Evolutionary conservation across 2,113 vertebrate species (phyloP).

Genomic region (Embiotoca jacksoni): DNA sequence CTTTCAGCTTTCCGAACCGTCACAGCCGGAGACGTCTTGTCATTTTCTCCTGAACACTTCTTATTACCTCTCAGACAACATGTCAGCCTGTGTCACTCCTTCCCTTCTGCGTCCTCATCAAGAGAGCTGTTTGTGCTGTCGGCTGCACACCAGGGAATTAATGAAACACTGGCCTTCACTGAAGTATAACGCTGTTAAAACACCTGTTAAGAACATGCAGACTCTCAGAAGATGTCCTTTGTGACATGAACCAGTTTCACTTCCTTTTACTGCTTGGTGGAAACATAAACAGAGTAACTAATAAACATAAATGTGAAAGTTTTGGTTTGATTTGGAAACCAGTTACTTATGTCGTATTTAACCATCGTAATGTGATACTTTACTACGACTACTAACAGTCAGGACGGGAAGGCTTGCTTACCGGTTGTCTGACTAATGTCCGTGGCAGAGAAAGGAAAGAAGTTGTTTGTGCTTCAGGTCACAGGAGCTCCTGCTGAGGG

Average conservation of each 20-base stretch:
- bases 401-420: background rate
- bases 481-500: conserved; percentile 8
- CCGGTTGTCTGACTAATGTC: background rate
- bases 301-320: background rate
- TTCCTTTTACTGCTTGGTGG: conserved; percentile 17
- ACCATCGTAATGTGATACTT: background rate
- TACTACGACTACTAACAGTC: background rate
- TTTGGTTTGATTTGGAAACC: background rate
- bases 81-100: background rate
- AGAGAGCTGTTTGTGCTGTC: conserved; percentile 11
- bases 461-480: conserved; percentile 39
- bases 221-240: conserved; percentile 12
- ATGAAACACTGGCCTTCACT: background rate
- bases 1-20: conserved; percentile 15
- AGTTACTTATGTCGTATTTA: too few relatives aligned
- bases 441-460: conserved; percentile 14
- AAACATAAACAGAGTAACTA: conserved; percentile 18
- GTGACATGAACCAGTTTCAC: conserved; percentile 39
- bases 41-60: background rate
- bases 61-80: background rate
- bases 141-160: conserved; percentile 9
- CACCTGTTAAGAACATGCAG: background rate
- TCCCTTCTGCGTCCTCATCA: background rate
- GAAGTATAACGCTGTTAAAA: background rate
- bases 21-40: conserved; percentile 10